A percentile compares a stretch with the other conserved stretches of the same genome.
phyloP scores from a whole-genome alignment of 2,888 invertebrate genomes.

The Tetanocera ferruginea region DNA sequence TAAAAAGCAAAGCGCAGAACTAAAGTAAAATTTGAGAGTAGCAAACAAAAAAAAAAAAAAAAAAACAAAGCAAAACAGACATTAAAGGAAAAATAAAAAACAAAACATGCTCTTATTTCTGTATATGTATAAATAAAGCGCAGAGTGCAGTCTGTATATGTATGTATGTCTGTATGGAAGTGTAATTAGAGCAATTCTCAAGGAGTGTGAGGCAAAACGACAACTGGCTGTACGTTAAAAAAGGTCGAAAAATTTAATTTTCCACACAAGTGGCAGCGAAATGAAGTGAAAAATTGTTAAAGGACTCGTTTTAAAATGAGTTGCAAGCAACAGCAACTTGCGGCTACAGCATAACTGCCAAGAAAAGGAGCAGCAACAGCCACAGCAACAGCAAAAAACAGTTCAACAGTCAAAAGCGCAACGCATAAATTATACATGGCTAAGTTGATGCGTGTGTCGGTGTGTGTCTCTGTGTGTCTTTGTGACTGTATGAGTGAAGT shows the following conservation, averaged over 20 bases:
- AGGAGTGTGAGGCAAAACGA: background rate
- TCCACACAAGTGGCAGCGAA: constrained; percentile 28
- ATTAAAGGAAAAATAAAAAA: background rate
- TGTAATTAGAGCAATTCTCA: constrained; percentile 19
- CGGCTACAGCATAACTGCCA: background rate
- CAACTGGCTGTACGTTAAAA: background rate
- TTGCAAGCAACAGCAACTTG: background rate
- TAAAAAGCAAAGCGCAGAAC: background rate
- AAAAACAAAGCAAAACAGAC: background rate
- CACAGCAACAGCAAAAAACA: constrained; percentile 1
- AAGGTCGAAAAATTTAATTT: constrained; percentile 23
- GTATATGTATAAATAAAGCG: constrained; percentile 5
- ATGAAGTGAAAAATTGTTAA: constrained; percentile 32
- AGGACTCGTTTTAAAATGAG: background rate
- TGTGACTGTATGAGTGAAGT: constrained; percentile 18
- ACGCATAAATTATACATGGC: constrained; percentile 24
- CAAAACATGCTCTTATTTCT: background rate
- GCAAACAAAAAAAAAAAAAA: background rate
- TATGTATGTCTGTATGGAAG: background rate
- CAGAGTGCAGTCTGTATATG: background rate
- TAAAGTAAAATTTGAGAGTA: background rate
- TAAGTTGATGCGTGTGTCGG: background rate
- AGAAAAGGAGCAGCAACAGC: background rate
- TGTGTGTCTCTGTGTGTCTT: constrained; percentile 4
- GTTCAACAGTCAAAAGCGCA: constrained; percentile 31